phyloP scores from a whole-genome alignment of 2,797 vertebrate genomes.

The Anomalospiza imberbis region DNA sequence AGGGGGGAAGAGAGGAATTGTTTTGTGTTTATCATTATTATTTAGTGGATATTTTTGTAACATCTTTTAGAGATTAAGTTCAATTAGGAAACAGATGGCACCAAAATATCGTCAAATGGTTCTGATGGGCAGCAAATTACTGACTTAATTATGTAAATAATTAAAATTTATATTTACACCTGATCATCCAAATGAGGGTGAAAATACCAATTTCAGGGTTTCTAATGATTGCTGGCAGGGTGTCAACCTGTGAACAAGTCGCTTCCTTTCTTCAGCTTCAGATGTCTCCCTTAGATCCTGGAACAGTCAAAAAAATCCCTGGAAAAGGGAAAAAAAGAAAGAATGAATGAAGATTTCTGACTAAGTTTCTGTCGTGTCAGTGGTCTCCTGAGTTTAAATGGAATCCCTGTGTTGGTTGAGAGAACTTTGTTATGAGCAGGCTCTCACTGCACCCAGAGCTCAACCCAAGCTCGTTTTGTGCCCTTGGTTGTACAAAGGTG shows the following conservation, averaged over 20 bases:
- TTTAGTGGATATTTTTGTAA: constrained; percentile 68
- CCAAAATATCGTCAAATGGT: constrained; percentile 70
- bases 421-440: neutral
- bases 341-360: neutral
- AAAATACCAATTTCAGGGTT: constrained; percentile 70
- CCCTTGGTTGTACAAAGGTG: neutral
- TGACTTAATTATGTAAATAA: constrained; percentile 78
- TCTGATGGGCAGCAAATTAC: constrained; percentile 73
- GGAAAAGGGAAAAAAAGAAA: neutral
- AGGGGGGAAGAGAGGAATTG: neutral
- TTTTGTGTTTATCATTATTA: constrained; percentile 51
- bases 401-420: neutral
- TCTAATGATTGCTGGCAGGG: constrained; percentile 46
- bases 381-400: neutral
- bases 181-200: constrained; percentile 72
- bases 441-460: neutral
- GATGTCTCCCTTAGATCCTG: neutral
- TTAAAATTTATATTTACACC: constrained; percentile 79
- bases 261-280: neutral
- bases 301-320: neutral
- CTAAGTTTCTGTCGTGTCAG: neutral
- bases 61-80: constrained; percentile 75
- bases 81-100: constrained; percentile 79
- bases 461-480: neutral
- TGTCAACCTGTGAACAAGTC: constrained; percentile 4